Evolutionary conservation across 2,797 vertebrate genomes (phyloP).

Genomic region (Phoebastria nigripes): DNA sequence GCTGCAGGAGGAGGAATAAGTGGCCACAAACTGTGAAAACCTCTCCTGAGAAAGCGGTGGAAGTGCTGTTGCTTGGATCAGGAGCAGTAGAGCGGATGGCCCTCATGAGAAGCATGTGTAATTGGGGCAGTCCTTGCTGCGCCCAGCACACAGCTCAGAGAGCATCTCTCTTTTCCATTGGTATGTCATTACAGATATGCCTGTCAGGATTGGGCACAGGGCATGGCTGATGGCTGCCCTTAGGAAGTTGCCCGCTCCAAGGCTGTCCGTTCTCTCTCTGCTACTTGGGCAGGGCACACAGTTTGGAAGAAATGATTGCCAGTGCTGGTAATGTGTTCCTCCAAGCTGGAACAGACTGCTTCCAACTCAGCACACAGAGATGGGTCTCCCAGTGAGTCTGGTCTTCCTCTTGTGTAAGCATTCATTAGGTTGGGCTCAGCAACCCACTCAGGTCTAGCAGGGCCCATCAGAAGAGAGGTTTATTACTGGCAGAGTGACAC

Average conservation of each 20-base stretch:
- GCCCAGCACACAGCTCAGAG: neutral
- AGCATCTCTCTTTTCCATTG: accelerated
- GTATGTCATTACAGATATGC: neutral
- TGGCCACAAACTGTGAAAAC: neutral
- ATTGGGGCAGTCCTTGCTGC: neutral
- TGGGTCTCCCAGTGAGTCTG: neutral
- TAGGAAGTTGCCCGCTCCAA: neutral
- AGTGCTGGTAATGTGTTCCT: neutral
- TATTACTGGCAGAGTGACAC: neutral
- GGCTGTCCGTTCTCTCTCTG: neutral
- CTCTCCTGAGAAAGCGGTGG: neutral
- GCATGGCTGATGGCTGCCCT: neutral
- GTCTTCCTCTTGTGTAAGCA: neutral
- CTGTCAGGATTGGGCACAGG: neutral
- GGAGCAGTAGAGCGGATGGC: neutral
- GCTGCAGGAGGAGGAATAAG: neutral
- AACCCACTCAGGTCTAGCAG: neutral
- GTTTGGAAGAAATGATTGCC: neutral
- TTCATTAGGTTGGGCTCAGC: neutral
- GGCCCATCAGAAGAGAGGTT: neutral
- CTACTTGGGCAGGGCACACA: neutral
- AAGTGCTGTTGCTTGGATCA: neutral
- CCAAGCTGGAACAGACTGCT: neutral
- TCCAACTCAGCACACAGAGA: neutral
- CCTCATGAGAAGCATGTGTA: neutral